Evolutionary conservation across 2,113 vertebrate species (phyloP), one percentile per base, ranked within the genome.

Genomic region (Oplegnathus fasciatus): DNA sequence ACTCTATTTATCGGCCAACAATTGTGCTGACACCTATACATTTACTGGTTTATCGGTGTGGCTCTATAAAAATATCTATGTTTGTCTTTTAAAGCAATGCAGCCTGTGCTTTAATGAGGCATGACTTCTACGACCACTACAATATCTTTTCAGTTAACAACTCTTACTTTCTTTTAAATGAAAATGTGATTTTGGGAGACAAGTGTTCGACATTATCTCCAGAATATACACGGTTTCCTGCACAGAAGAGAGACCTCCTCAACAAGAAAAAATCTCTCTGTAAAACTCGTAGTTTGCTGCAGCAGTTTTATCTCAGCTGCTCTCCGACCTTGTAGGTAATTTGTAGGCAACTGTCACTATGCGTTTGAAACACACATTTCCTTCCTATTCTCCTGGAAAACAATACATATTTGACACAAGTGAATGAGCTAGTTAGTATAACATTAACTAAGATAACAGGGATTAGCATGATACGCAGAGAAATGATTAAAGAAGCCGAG

Each of bases 401-500:
- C 78, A 72, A 84, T 74, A 9, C 42, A 18, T 62, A 61, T 83
- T 42, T 77, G 55, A 67, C 77, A 66, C 42, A 30, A 64, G 61
- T 40, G 57, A 86, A 61, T 11, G 57, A 80, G 75, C 52, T n/a
- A 60, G 50, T 81, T 52, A 32, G 73, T 58, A 2, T 32, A 37
- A 71, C 73, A 72, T 62, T 68, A 52, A 61, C 62, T 0, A 6
- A 80, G 80, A 86, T 90, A 78, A 86, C 52, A 6, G 71, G 71
- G 89, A 90, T 90, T 87, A 86, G 72, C n/a, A 26, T 69, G 67
- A 72, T 69, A 68, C 58, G 78, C 24, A 48, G 57, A 67, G 46
- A 57, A 72, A 73, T 26, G n/a, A 85, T 75, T 46, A 50, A 67
- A 75, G 85, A 9, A 57, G 70, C 58, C 24, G 77, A 73, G 80